phyloP scores from a whole-genome alignment of 2,888 invertebrate genomes.

The Melinaea menophilus region DNA sequence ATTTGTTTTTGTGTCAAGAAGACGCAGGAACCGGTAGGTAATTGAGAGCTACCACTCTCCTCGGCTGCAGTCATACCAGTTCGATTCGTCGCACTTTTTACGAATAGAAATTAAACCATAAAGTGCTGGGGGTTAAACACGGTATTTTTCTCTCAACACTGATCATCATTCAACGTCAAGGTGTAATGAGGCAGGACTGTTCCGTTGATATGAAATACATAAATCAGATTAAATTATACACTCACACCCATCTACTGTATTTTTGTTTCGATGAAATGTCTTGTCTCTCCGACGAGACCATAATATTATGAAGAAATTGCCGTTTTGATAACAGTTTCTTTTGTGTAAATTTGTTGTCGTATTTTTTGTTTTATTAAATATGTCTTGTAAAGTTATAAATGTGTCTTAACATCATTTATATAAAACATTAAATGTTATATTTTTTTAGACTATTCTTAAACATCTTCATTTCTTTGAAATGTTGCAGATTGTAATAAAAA shows the following conservation, averaged over 20 bases:
- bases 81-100: conserved; percentile 44
- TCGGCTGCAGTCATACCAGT: conserved; percentile 23
- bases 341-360: too few species aligned
- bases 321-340: too few species aligned
- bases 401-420: too few species aligned
- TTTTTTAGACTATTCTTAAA: too few species aligned
- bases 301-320: too few species aligned
- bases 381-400: too few species aligned
- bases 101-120: conserved; percentile 62
- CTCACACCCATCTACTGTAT: conserved; percentile 56
- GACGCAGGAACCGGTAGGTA: conserved; percentile 17
- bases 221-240: conserved; percentile 65
- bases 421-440: too few species aligned
- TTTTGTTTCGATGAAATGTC: conserved; percentile 9
- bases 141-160: conserved; percentile 57
- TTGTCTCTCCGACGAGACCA: too few species aligned
- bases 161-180: conserved; percentile 70
- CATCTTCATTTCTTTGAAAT: too few species aligned
- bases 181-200: conserved; percentile 62
- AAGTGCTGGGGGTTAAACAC: conserved; percentile 58
- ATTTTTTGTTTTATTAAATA: too few species aligned
- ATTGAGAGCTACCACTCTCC: conserved; percentile 22
- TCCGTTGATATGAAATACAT: conserved; percentile 53
- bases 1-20: conserved; percentile 18
- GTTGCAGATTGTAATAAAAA: too few species aligned